Percentiles rank a stretch among this genome's conserved stretches.
Evolutionary conservation across 2,888 invertebrate species (phyloP).

Genomic region (Netelia melanura): DNA sequence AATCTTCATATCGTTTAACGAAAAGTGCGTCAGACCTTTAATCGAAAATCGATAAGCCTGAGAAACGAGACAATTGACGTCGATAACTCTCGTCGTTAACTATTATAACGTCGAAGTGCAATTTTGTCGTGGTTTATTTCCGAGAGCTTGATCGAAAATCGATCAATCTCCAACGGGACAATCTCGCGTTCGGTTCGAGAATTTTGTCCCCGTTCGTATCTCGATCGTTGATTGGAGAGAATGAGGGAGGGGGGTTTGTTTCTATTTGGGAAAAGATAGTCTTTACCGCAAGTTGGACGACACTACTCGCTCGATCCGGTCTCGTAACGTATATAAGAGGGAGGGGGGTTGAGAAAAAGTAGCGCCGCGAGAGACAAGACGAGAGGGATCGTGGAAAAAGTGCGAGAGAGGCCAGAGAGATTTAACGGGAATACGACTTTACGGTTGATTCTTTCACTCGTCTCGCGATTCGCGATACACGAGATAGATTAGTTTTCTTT

Average conservation of each 20-base stretch:
- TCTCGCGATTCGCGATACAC: background rate
- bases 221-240: background rate
- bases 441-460: slow-evolving; percentile 29
- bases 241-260: background rate
- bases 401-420: background rate
- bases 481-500: background rate
- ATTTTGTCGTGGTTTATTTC: background rate
- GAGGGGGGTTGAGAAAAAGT: slow-evolving; percentile 47
- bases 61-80: background rate
- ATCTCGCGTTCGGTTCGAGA: background rate
- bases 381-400: slow-evolving; percentile 28
- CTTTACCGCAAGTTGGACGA: slow-evolving; percentile 9
- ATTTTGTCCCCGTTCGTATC: slow-evolving; percentile 4
- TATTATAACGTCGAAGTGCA: background rate
- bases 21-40: no score
- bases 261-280: slow-evolving; percentile 1
- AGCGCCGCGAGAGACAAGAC: slow-evolving; percentile 51
- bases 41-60: no score
- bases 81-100: background rate
- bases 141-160: background rate
- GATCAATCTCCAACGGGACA: slow-evolving; percentile 15
- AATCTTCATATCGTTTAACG: no score
- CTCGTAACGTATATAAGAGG: background rate
- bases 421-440: slow-evolving; percentile 46
- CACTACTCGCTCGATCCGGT: background rate